phyloP scores from a whole-genome alignment of 2,888 invertebrate species.

The Pegoplata infirma region DNA sequence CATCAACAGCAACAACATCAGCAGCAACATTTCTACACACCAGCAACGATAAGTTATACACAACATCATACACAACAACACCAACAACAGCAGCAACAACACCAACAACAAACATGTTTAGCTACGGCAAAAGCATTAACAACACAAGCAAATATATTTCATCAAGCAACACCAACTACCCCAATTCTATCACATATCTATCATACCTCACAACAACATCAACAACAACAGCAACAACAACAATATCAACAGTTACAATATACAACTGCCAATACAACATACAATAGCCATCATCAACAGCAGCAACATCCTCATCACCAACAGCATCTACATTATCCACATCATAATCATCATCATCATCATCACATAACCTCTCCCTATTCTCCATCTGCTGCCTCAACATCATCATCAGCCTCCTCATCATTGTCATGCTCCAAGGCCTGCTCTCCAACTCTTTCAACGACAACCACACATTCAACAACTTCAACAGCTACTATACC shows the following conservation, averaged over 20 bases:
- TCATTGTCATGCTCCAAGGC: constrained; percentile 74
- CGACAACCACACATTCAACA: constrained; percentile 72
- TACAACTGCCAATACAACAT: constrained; percentile 58
- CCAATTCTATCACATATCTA: constrained; percentile 61
- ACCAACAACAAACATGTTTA: constrained; percentile 30
- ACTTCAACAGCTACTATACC: constrained; percentile 75
- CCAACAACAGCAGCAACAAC: constrained; percentile 60
- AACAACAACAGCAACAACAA: constrained; percentile 51
- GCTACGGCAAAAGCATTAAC: constrained; percentile 42
- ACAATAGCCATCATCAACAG: constrained; percentile 63
- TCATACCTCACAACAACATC: constrained; percentile 56
- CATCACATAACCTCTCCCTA: constrained; percentile 70
- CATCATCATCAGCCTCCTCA: constrained; percentile 74
- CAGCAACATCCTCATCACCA: constrained; percentile 64
- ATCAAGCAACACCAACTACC: constrained; percentile 61
- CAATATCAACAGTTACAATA: constrained; percentile 62
- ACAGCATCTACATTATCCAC: constrained; percentile 62
- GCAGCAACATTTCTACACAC: constrained; percentile 56
- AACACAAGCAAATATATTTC: constrained; percentile 50
- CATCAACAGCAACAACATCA: constrained; percentile 68
- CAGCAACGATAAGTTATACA: constrained; percentile 64
- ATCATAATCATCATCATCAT: constrained; percentile 62
- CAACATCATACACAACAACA: constrained; percentile 63
- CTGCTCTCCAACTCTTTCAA: constrained; percentile 72
- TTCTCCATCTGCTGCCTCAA: constrained; percentile 70